Evolutionary conservation across 2,113 vertebrate species (phyloP).

Genomic region (Entelurus aequoreus): DNA sequence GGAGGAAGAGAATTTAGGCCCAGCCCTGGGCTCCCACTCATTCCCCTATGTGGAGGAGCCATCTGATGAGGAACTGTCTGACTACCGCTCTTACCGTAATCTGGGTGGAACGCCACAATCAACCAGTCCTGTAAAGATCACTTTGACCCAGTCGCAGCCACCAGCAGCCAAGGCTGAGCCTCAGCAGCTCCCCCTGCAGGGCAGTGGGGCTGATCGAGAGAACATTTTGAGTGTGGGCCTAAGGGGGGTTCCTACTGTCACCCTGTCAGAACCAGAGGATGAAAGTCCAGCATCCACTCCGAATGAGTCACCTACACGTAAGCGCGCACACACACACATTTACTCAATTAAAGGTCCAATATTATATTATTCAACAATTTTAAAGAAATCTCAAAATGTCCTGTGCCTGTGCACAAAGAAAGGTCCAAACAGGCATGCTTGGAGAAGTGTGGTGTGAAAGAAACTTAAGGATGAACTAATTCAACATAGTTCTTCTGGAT

Average conservation of each 20-base stretch:
- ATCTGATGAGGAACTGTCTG: conserved; percentile 74
- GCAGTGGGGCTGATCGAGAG: conserved; percentile 61
- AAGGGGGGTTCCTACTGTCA: conserved; percentile 88
- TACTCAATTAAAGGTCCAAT: background rate
- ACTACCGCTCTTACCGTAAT: conserved; percentile 72
- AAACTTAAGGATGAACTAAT: background rate
- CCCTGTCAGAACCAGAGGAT: conserved; percentile 91
- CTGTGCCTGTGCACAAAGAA: background rate
- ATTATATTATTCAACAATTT: too few relatives aligned
- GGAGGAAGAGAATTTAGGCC: conserved; percentile 60
- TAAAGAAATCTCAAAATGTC: too few relatives aligned
- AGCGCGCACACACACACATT: conserved; percentile 25
- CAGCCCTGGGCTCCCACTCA: conserved; percentile 67
- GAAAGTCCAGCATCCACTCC: conserved; percentile 88
- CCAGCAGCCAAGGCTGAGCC: conserved; percentile 37
- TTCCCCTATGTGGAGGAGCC: conserved; percentile 79
- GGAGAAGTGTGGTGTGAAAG: background rate
- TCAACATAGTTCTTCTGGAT: background rate
- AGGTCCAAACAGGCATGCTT: background rate
- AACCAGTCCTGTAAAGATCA: conserved; percentile 83
- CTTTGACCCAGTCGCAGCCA: conserved; percentile 74
- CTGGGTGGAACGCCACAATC: conserved; percentile 68
- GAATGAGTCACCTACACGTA: conserved; percentile 86
- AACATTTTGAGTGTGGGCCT: conserved; percentile 79
- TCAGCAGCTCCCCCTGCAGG: conserved; percentile 35